These are phyloP conservation scores for Coptodon rendalli DNA, from an alignment of 2,113 vertebrate genomes.

Conservation along the genomic window DNA sequence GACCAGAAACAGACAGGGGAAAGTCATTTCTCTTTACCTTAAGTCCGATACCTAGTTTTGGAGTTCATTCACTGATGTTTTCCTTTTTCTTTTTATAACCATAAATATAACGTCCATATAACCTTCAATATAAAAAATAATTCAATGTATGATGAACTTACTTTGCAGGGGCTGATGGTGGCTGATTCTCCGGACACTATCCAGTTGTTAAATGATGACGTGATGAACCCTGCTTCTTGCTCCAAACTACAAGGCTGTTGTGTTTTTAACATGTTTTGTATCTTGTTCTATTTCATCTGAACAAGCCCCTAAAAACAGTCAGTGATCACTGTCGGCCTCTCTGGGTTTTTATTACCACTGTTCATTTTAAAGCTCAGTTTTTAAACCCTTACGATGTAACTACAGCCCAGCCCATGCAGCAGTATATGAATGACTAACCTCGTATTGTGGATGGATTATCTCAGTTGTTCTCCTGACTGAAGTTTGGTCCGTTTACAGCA, in stretches of 20 bases:
- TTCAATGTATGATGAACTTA: not conserved
- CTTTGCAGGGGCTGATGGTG: not conserved
- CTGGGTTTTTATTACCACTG: not conserved
- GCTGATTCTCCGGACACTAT: not conserved
- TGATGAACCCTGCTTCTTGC: not conserved
- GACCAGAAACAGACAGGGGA: not conserved
- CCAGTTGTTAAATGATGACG: not conserved
- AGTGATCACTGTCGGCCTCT: not conserved
- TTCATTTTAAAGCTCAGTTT: not conserved
- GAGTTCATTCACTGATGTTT: not conserved
- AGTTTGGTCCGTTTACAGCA: no score
- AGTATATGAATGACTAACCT: not conserved
- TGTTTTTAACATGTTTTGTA: not conserved
- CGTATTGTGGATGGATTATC: not conserved
- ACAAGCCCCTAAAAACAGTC: not conserved
- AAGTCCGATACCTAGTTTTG: not conserved
- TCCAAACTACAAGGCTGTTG: not conserved
- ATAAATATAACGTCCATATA: not conserved
- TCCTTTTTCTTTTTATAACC: not conserved
- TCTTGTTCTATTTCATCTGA: not conserved
- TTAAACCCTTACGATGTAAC: not conserved
- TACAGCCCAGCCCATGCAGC: not conserved
- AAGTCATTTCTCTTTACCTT: slow-evolving; percentile 33
- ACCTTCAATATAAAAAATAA: not conserved
- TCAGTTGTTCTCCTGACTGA: no score